Evolutionary conservation across 2,888 invertebrate genomes (phyloP), one percentile per base, ranked within the genome.

Genomic region (Ophion costatus): DNA sequence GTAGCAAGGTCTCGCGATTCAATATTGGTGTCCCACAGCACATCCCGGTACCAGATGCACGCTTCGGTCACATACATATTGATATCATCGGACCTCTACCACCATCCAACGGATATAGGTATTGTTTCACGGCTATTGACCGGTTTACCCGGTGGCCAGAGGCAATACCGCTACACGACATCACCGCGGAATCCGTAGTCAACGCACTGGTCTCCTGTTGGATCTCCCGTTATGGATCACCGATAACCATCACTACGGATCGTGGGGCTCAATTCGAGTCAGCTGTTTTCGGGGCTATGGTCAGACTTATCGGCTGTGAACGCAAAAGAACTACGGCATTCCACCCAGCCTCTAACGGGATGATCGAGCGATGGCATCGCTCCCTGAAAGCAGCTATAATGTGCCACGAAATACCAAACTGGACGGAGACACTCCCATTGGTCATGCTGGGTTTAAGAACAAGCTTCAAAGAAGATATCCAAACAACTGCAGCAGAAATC

Each of bases 81-180:
- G 92, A 93, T 76, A 80, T 94, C 9, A 88, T 93, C 22, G 20
- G n/a, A n/a, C n/a, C n/a, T n/a, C n/a, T n/a, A n/a, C n/a, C n/a
- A n/a, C n/a, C n/a, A n/a, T n/a, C n/a, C n/a, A n/a, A n/a, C 22
- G 61, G 22, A 22, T 61, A 61, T 22, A 11, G 87, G 3, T 93
- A 93, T 77, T 89, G 89, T 33, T 89, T 94, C 5, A 94, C 94
- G 0, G 89, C 90, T 81, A 85, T 91, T n/a, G n/a, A n/a, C n/a
- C n/a, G n/a, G n/a, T n/a, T n/a, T n/a, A n/a, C n/a, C n/a, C n/a
- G n/a, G n/a, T 2, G 91, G 88, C 87, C 88, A 0, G 90, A 88
- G 64, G 89, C 89, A 0, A 45, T 88, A 2, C 88, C 90, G 2
- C 59, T 91, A 2, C 3, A n/a, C 6, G 84, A 87, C 33, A 85